These are phyloP conservation scores for Agelastica alni DNA, from an alignment of 2,888 invertebrate species.

Conservation along the genomic window DNA sequence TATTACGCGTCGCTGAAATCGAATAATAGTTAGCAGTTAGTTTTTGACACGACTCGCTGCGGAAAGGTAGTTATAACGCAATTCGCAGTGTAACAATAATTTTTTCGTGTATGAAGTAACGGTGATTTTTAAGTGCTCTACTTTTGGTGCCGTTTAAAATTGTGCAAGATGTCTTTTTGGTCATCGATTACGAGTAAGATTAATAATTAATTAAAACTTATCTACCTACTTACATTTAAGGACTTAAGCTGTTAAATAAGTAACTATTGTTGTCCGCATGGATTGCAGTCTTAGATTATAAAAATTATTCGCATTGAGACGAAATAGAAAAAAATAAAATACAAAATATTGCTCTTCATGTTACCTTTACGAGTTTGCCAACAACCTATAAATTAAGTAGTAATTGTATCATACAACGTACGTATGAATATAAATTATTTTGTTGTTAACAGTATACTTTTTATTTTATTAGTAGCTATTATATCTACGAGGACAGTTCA, in stretches of 20 bases:
- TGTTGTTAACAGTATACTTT: not conserved
- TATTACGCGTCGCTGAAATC: not conserved
- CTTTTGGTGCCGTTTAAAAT: too few species aligned
- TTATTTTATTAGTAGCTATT: too few species aligned
- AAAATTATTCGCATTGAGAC: not conserved
- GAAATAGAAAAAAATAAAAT: too few species aligned
- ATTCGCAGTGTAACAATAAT: not conserved
- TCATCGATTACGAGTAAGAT: conserved; percentile 16
- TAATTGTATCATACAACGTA: too few species aligned
- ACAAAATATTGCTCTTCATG: too few species aligned
- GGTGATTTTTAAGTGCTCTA: conserved; percentile 15
- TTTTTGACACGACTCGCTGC: not conserved
- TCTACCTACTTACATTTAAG: too few species aligned
- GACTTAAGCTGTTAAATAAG: too few species aligned
- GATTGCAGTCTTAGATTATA: too few species aligned
- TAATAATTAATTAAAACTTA: not conserved
- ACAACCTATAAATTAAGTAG: not conserved
- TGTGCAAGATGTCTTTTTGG: conserved; percentile 17
- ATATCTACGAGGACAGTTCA: too few species aligned
- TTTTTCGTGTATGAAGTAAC: not conserved
- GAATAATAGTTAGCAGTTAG: not conserved
- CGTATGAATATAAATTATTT: not conserved
- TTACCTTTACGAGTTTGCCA: not conserved
- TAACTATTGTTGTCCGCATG: too few species aligned
- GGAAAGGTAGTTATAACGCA: not conserved